Evolutionary conservation across 2,797 vertebrate genomes (phyloP), one percentile per base, ranked within the genome.

Genomic region (Sebastes taczanowskii): DNA sequence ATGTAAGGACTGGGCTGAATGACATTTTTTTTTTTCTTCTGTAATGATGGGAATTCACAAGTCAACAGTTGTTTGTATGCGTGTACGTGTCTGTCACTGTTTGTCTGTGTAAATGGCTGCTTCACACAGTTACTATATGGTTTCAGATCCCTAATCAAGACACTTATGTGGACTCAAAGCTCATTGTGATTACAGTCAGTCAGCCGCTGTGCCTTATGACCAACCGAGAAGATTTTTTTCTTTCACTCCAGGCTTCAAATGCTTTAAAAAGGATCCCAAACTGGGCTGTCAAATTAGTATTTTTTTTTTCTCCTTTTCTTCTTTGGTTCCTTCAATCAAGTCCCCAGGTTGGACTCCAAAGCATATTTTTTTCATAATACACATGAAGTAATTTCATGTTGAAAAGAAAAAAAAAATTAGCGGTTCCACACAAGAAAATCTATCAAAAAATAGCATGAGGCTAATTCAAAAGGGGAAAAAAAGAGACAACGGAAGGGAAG

Each of bases 301-400:
- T 79, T 84, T 80, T 84, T 80, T 70, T 63, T 55, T 35, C 20
- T 22, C 7, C 30, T 76, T 85, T 87, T 83, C 61, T 74, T 80
- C 56, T 77, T 60, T 81, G 55, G 46, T 73, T 20, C 76, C 74
- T 78, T 90, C 77, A 84, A 84, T 89, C 80, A 87, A 75, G 60
- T 60, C 65, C 42, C 74, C 8, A 67, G 80, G 84, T 88, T 83
- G 30, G 27, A 87, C 82, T 82, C 58, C 11, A 78, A 77, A 83
- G 86, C 58, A 77, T 86, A 82, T 85, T 89, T 82, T 74, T 77
- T 83, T 71, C 71, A 77, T 0, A 59, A 46, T 53, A 27, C 42
- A 63, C 13, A 3, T 72, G 62, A 85, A 85, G 76, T 87, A 84
- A 90, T 94, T 92, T 89, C 67, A 81, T 81, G 65, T 87, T 90